phyloP scores from a whole-genome alignment of 2,888 invertebrate species.

The Stomorhina lunata region DNA sequence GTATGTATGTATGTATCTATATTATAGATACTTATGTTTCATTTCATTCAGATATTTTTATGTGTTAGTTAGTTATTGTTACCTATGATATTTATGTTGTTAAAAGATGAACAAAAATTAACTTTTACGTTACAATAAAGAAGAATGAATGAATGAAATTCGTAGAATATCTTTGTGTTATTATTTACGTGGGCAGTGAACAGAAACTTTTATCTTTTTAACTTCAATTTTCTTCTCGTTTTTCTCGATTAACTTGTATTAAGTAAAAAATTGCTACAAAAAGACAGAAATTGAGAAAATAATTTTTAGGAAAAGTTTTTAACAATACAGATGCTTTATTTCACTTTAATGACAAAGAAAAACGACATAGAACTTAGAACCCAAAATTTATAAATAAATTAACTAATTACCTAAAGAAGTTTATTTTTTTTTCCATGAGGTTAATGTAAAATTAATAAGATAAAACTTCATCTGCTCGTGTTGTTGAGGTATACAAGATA shows the following conservation, averaged over 20 bases:
- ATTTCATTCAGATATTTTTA: too few species aligned
- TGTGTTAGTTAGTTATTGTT: too few species aligned
- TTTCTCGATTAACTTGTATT: not conserved
- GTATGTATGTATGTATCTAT: too few species aligned
- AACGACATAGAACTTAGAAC: too few species aligned
- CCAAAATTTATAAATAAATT: not conserved
- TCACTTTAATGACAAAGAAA: not conserved
- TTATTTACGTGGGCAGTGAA: conserved; percentile 19
- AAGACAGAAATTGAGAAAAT: not conserved
- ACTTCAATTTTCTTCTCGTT: not conserved
- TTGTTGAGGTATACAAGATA: too few species aligned
- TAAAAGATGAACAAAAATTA: too few species aligned
- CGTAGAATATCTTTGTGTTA: not conserved
- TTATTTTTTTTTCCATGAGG: not conserved
- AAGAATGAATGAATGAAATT: conserved; percentile 12
- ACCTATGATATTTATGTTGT: not conserved
- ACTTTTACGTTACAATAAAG: not conserved
- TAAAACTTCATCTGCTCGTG: too few species aligned
- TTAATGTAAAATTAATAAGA: too few species aligned
- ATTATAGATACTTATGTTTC: too few species aligned
- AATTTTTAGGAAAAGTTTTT: too few species aligned
- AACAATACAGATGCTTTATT: too few species aligned
- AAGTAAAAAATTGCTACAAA: not conserved
- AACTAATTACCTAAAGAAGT: not conserved
- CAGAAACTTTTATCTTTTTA: not conserved